Conservation (phyloP, 2,113 vertebrate species). For the Diglossa brunneiventris region DNA sequence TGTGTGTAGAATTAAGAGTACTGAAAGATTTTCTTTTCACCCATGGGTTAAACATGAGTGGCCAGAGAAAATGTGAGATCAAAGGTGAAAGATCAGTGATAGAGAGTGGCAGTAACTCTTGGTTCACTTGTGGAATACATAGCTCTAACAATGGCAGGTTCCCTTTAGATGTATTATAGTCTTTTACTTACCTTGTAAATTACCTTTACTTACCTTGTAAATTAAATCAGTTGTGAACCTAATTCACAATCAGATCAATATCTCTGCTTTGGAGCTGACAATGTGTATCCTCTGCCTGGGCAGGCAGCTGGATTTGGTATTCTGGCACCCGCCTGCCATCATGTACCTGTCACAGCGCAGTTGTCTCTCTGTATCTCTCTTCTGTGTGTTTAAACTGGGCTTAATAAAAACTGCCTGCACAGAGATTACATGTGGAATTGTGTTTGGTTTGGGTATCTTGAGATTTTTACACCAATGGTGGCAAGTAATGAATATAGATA, state of each 20-base stretch:
- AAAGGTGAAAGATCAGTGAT: background rate
- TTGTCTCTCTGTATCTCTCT: background rate
- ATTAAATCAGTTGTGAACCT: background rate
- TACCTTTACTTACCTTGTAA: background rate
- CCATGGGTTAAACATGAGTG: background rate
- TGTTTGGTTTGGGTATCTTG: background rate
- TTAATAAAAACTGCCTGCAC: background rate
- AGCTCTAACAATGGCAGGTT: accelerated
- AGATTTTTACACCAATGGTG: background rate
- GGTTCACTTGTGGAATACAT: background rate
- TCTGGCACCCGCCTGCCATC: background rate
- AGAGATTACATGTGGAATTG: background rate
- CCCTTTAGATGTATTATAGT: background rate
- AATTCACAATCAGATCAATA: background rate
- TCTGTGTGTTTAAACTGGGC: background rate
- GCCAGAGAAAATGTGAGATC: background rate
- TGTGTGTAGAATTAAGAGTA: background rate
- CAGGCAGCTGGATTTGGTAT: background rate
- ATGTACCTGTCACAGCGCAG: accelerated
- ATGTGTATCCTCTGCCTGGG: background rate
- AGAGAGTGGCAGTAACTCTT: background rate
- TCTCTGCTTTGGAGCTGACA: background rate
- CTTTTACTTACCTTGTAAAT: background rate
- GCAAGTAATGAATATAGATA: background rate
- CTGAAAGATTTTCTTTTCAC: background rate